These are phyloP conservation scores for Cylindroiulus punctatus DNA, from an alignment of 2,888 invertebrate genomes.

Conservation along the genomic window DNA sequence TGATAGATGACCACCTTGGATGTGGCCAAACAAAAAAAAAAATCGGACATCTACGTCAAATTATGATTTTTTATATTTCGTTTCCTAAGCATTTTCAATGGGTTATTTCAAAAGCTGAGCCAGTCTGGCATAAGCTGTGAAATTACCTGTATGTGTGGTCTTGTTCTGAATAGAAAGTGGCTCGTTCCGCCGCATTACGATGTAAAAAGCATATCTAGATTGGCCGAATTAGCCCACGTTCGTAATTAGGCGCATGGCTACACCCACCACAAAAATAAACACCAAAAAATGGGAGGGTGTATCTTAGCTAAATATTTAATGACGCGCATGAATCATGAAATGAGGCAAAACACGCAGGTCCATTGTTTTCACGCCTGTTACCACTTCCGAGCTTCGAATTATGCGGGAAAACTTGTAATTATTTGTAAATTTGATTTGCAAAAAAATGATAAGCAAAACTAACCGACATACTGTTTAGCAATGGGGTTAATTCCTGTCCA, in stretches of 20 bases:
- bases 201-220: constrained; percentile 1
- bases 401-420: neutral
- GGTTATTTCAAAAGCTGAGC: neutral
- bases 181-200: neutral
- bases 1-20: constrained; percentile 35
- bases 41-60: neutral
- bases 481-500: too few species aligned
- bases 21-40: neutral
- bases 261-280: constrained; percentile 30
- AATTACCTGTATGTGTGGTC: constrained; percentile 40
- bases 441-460: neutral
- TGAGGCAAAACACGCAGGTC: constrained; percentile 8
- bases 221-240: constrained; percentile 27
- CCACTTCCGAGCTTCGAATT: neutral
- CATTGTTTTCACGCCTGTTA: constrained; percentile 29
- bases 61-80: neutral
- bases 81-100: constrained; percentile 8
- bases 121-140: neutral
- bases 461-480: too few species aligned
- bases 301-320: constrained; percentile 16
- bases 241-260: neutral
- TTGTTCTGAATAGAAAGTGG: neutral
- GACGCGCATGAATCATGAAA: neutral
- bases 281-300: neutral
- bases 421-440: neutral